A percentile compares a stretch with the other conserved stretches of the same genome.
Evolutionary conservation across 2,113 vertebrate genomes (phyloP).

Genomic region (Climacteris rufus): DNA sequence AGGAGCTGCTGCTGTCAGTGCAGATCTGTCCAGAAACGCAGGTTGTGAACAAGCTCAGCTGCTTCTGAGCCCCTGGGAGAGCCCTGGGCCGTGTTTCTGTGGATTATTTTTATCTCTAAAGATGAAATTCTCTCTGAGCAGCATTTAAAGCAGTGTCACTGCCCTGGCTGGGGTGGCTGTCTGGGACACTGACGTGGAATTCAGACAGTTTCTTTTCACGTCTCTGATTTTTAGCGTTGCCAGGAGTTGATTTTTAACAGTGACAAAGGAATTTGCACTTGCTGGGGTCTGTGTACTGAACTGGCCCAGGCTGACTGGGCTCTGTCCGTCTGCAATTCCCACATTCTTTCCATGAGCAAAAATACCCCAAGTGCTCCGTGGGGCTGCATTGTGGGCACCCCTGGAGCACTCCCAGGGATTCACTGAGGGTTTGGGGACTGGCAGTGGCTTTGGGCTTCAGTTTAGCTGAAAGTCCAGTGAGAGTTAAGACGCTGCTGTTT

Average conservation of each 20-base stretch:
- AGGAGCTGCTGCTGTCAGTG: background rate
- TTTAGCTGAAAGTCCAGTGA: background rate
- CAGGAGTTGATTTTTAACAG: background rate
- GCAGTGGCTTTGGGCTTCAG: background rate
- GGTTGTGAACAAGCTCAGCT: background rate
- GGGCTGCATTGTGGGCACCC: background rate
- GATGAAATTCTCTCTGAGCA: background rate
- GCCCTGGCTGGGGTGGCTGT: background rate
- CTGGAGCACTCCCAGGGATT: background rate
- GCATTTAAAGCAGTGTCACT: background rate
- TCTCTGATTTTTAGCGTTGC: background rate
- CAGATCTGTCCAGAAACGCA: background rate
- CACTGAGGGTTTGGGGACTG: fast-evolving
- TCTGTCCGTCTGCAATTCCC: background rate
- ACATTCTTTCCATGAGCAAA: background rate
- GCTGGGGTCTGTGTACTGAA: background rate
- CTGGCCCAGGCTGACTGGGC: fast-evolving
- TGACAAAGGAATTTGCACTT: background rate
- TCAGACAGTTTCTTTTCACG: background rate
- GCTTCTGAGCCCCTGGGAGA: background rate
- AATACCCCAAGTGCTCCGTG: fast-evolving
- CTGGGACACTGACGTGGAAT: fast-evolving
- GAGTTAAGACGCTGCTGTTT: background rate
- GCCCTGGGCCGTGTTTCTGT: background rate
- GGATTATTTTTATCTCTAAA: background rate